Evolutionary conservation across 2,888 invertebrate genomes (phyloP), one percentile per base, ranked within the genome.

Genomic region (Hemaris fuciformis): DNA sequence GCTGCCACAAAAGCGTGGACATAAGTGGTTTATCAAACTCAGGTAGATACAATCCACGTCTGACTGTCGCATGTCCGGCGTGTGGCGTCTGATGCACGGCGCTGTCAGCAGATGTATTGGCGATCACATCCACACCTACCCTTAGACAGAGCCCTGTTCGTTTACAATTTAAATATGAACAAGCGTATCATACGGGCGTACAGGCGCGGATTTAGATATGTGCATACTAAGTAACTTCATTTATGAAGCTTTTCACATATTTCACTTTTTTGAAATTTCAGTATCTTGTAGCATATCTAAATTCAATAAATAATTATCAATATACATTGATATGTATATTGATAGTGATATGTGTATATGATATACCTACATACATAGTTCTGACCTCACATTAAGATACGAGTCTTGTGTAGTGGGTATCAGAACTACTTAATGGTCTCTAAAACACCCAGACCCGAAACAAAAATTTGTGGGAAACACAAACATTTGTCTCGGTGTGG

Each of bases 121-220:
- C 20, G 53, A 53, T 53, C 31, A 53, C 27, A 18, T 53, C 27
- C 18, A 15, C 27, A 53, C 6, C 60, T 8, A 8, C 57, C 57
- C 58, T 60, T 61, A 18, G 45, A 22, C 18, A 7, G 3, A 10
- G 5, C 25, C n/a, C 18, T 43, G 41, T 57, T 60, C 64, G 58
- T 62, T 64, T 31, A 64, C 42, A 53, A 67, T 66, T 65, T 64
- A 63, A 69, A 64, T 64, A 58, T n/a, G 22, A 34, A 46, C 45
- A 60, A n/a, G 53, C 6, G 4, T 23, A 45, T 53, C 53, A 27
- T 10, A 31, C 27, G 31, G 53, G 27, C 8, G 15, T 15, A 31
- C 18, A 31, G 31, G 18, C 3, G 8, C 53, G 53, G 10, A 48
- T 53, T 53, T 53, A 31, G 53, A 53, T 8, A 53, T 53, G 53